These are phyloP conservation scores for Melierax canorus DNA, from an alignment of 2,113 vertebrate species.

Conservation along the genomic window DNA sequence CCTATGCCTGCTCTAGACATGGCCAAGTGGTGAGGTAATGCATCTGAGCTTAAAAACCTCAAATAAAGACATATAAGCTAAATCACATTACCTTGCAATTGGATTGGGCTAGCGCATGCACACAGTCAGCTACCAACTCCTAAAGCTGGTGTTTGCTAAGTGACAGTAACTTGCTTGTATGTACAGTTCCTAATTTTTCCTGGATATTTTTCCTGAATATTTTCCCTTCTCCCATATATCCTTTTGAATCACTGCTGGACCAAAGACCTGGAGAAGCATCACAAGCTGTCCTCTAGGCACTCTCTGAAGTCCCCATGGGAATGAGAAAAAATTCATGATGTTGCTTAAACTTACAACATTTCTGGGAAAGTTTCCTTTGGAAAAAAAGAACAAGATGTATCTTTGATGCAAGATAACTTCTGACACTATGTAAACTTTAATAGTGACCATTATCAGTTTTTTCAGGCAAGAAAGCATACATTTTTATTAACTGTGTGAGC, in stretches of 20 bases:
- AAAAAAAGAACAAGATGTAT: not conserved
- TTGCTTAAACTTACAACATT: not conserved
- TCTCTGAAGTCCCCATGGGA: not conserved
- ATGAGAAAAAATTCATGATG: not conserved
- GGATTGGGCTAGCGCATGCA: fast-evolving
- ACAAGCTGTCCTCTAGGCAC: not conserved
- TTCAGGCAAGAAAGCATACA: not conserved
- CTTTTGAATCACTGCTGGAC: not conserved
- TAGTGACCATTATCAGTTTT: not conserved
- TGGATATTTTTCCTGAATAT: not conserved
- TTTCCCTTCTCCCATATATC: not conserved
- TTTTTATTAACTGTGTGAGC: not conserved
- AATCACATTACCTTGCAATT: not conserved
- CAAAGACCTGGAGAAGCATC: not conserved
- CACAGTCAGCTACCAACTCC: not conserved
- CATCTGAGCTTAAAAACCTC: not conserved
- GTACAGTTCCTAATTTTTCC: not conserved
- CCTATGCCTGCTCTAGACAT: not conserved
- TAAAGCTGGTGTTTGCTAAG: not conserved
- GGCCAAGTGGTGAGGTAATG: not conserved
- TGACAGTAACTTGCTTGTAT: not conserved
- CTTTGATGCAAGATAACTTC: not conserved
- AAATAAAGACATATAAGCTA: not conserved
- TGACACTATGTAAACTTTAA: not conserved
- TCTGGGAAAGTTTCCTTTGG: not conserved